Conservation (phyloP, 2,888 invertebrate species). For the Sympetrum striolatum region DNA sequence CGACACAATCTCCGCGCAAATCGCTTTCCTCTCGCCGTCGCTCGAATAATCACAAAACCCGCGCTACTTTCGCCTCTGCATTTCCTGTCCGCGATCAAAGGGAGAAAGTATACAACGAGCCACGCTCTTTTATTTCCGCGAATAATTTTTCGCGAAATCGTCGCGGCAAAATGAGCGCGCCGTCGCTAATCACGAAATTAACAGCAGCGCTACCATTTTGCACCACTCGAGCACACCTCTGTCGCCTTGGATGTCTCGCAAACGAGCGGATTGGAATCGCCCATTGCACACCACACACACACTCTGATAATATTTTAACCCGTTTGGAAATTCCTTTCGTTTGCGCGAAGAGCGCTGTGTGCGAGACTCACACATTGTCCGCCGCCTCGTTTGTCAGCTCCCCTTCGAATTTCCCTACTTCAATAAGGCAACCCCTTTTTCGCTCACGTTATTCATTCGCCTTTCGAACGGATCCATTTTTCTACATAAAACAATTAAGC, state of each 20-base stretch:
- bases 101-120: slow-evolving; percentile 29
- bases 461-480: neutral
- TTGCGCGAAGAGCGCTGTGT: neutral
- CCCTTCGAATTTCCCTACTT: neutral
- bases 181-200: slow-evolving; percentile 25
- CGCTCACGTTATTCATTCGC: neutral
- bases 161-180: neutral
- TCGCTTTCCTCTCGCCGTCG: neutral
- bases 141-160: neutral
- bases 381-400: neutral
- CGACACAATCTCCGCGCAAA: slow-evolving; percentile 20
- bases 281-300: neutral
- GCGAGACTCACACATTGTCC: neutral
- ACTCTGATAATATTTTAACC: neutral
- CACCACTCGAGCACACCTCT: neutral
- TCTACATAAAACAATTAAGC: neutral
- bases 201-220: neutral
- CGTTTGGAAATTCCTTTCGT: neutral
- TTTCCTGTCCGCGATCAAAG: slow-evolving; percentile 6
- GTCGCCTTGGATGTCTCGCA: neutral
- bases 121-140: neutral
- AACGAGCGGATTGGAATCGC: neutral
- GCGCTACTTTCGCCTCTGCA: slow-evolving; percentile 18
- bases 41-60: neutral
- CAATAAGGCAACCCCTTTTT: neutral